Conservation (phyloP, 2,797 vertebrate genomes). For the Momotus momota region DNA sequence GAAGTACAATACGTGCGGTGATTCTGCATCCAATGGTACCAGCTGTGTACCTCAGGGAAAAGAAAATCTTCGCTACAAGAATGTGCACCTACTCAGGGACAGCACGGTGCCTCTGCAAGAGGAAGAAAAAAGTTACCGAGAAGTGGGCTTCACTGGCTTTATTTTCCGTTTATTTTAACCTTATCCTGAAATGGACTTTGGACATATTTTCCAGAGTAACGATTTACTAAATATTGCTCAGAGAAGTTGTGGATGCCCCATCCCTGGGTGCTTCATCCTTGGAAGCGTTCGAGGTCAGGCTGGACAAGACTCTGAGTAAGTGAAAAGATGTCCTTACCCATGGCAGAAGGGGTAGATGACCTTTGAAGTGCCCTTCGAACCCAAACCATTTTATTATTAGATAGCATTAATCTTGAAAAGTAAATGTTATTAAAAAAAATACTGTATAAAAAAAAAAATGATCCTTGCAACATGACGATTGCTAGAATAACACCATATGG, state of each 20-base stretch:
- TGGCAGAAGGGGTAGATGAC: background rate
- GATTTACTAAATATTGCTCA: background rate
- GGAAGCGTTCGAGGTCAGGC: background rate
- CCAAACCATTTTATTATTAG: background rate
- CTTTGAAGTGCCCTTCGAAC: background rate
- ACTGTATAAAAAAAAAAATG: background rate
- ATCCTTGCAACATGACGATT: background rate
- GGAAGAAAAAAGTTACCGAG: background rate
- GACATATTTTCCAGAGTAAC: background rate
- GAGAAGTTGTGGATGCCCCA: background rate
- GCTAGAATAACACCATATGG: background rate
- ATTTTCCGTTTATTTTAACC: background rate
- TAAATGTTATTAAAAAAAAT: background rate
- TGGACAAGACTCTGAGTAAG: background rate
- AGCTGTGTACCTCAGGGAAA: background rate
- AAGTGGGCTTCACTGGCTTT: background rate
- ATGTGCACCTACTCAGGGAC: accelerated
- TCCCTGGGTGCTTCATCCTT: background rate
- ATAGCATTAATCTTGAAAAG: background rate
- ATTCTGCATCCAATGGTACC: background rate
- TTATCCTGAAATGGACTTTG: background rate
- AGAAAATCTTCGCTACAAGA: background rate
- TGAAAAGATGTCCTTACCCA: background rate
- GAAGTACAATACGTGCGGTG: background rate
- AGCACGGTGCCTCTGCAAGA: accelerated